Evolutionary conservation across 2,113 vertebrate genomes (phyloP), one percentile per base, ranked within the genome.

Genomic region (Mus pahari): DNA sequence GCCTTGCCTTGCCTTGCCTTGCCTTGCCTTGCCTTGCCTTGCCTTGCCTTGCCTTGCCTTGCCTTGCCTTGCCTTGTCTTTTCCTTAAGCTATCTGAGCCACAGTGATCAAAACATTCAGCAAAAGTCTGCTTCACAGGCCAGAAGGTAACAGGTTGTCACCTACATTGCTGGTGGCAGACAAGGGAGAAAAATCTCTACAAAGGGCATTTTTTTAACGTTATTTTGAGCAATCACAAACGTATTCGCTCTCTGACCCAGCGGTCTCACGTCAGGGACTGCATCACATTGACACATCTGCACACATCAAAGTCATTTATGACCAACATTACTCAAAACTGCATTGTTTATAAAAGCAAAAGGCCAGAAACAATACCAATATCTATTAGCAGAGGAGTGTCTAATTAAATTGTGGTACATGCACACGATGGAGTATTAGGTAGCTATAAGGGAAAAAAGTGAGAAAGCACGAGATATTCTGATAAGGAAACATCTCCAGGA

Each of bases 201-300:
- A 45, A 92, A 97, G 84, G 90, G 53, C 81, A 64, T 82, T 89
- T 82, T 89, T 93, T 92, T 93, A 89, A 55, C 26, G n/a, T 62
- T 90, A 75, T 92, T 96, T 96, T 97, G 90, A 92, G 94, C 90
- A 94, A 84, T 93, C 93, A 91, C 89, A 91, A 96, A 95, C 89
- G 13, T 89, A 86, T 93, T 96, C 94, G 74, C 79, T 70, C 88
- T 96, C 96, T 95, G 88, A 96, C 92, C 84, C 42, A 42, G 90
- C 24, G 68, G 77, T 89, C 50, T 78, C 71, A 90, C 84, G 95
- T 96, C 88, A 92, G 81, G 74, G 94, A 96, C 77, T 94, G 19
- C 48, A 55, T 94, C 90, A 68, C 88, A 86, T 64, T 64, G 81
- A 94, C 45, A 94, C 48, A 94, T 90, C 36, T 86, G 66, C 48